Evolutionary conservation across 2,888 invertebrate genomes (phyloP), one percentile per base, ranked within the genome.

Genomic region (Galeruca laticollis): DNA sequence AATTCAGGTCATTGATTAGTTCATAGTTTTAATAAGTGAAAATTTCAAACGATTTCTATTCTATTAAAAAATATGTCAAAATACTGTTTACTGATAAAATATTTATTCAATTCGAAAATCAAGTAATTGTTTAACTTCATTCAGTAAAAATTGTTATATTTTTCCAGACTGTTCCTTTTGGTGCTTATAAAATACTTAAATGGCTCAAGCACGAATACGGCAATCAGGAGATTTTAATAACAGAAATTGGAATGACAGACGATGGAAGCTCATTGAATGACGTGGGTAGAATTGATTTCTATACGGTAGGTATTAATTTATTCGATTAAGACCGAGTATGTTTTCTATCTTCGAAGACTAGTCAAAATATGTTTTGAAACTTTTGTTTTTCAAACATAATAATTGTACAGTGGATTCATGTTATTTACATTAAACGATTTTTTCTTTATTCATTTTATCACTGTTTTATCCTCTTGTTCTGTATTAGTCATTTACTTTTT

Each of bases 101-200:
- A n/a, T n/a, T n/a, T n/a, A n/a, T n/a, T n/a, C n/a, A n/a, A n/a
- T n/a, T n/a, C n/a, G n/a, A n/a, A n/a, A n/a, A n/a, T n/a, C n/a
- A n/a, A n/a, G n/a, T n/a, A n/a, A n/a, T n/a, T n/a, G n/a, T n/a
- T n/a, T n/a, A n/a, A n/a, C n/a, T n/a, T n/a, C n/a, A n/a, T n/a
- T n/a, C n/a, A n/a, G 6, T 10, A 18, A 51, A 20, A 20, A 9
- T 51, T 15, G 20, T 15, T 15, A 18, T 6, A 15, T 15, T 2
- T 21, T 64, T 64, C 26, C n/a, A 65, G 65, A 59, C 57, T 47
- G 65, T 65, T 10, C 65, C 65, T 20, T 65, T 35, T 31, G 57
- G 65, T 15, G 57, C 20, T 3, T 47, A 43, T 26, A 65, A 65
- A 11, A 20, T 65, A 49, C 18, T 65, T 10, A 51, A 35, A 9